Conservation (phyloP, 2,113 vertebrate genomes). For the Azemiops feae region DNA sequence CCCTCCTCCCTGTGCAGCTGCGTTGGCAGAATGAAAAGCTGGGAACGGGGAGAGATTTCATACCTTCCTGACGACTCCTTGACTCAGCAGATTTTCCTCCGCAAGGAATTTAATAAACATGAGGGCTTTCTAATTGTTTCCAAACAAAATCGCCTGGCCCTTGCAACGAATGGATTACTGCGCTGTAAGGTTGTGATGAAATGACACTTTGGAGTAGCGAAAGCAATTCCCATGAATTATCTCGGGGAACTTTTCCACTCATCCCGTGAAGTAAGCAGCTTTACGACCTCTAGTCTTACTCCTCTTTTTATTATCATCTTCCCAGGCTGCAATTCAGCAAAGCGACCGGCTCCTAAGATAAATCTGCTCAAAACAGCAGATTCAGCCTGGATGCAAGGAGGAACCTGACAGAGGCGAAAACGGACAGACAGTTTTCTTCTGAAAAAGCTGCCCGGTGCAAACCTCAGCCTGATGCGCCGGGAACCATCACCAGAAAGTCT, state of each 20-base stretch:
- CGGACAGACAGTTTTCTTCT: accelerated
- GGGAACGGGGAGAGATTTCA: neutral
- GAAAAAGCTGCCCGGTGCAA: neutral
- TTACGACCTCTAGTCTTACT: neutral
- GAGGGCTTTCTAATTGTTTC: neutral
- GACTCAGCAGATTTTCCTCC: neutral
- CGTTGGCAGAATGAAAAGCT: neutral
- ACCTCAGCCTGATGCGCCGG: neutral
- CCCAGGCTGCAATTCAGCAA: neutral
- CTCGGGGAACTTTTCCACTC: neutral
- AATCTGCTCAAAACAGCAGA: neutral
- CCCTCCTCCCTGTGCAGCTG: neutral
- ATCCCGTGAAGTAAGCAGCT: neutral
- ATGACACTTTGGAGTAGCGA: neutral
- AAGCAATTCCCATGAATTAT: neutral
- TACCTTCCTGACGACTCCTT: neutral
- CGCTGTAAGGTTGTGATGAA: neutral
- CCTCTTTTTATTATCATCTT: neutral
- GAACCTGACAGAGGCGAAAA: neutral
- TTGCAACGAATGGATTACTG: neutral
- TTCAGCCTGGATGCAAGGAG: neutral
- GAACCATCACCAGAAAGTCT: neutral
- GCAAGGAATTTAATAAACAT: neutral
- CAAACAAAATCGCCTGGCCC: too few species aligned
- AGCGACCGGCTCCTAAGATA: neutral